These are phyloP conservation scores for Drosophila triauraria DNA, from an alignment of 1,140 invertebrate genomes.

Conservation along the genomic window DNA sequence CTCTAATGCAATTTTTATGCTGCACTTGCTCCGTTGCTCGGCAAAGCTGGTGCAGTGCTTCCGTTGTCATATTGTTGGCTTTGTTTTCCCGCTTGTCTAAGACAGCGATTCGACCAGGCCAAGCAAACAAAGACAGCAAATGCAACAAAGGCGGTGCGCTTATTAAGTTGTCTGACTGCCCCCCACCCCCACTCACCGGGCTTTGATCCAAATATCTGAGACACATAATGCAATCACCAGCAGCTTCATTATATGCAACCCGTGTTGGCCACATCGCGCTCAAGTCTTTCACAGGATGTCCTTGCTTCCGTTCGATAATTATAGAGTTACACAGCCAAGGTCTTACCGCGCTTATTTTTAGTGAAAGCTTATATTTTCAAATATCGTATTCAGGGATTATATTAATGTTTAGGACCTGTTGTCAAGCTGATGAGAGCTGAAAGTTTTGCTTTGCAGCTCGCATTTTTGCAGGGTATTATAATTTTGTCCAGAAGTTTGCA, in stretches of 20 bases:
- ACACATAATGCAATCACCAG: conserved; percentile 63
- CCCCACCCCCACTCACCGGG: conserved; percentile 1
- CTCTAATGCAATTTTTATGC: conserved; percentile 79
- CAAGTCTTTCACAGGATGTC: conserved; percentile 24
- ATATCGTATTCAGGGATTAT: too few species aligned
- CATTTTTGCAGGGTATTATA: too few species aligned
- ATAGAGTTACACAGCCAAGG: not conserved
- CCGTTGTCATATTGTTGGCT: conserved; percentile 47
- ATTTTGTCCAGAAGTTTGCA: too few species aligned
- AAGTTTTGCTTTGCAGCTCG: too few species aligned
- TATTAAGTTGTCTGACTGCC: conserved; percentile 67
- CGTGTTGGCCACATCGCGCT: conserved; percentile 29
- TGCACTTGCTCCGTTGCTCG: conserved; percentile 53
- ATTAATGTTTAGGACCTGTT: too few species aligned
- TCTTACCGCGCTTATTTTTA: not conserved
- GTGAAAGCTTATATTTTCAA: too few species aligned
- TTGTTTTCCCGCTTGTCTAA: conserved; percentile 50
- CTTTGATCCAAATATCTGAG: conserved; percentile 65
- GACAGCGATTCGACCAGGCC: conserved; percentile 20
- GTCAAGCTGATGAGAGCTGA: too few species aligned
- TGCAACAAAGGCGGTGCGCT: conserved; percentile 54
- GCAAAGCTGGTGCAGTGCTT: conserved; percentile 47
- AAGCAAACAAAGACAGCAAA: conserved; percentile 5
- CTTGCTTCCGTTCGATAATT: conserved; percentile 28
- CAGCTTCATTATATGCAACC: conserved; percentile 60